Conservation (phyloP, 2,113 vertebrate genomes). For the Motacilla tschutschensis region DNA sequence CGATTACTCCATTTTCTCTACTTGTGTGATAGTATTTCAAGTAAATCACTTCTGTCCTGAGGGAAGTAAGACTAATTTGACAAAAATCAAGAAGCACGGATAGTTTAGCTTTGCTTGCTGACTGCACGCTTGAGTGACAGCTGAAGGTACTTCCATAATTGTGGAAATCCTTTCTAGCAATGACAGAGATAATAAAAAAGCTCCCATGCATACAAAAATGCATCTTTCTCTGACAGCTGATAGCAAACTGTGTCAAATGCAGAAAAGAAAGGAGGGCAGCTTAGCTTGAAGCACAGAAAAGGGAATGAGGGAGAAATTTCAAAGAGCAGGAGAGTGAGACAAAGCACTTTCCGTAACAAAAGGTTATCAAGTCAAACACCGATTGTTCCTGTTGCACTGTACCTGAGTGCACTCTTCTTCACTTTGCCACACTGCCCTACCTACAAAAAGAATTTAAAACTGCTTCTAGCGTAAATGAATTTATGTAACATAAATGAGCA, state of each 20-base stretch:
- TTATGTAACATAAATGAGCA: background rate
- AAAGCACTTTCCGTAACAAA: background rate
- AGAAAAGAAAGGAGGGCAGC: background rate
- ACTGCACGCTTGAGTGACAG: background rate
- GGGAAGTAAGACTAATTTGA: background rate
- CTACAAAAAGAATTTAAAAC: background rate
- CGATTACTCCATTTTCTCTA: background rate
- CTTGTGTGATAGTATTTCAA: background rate
- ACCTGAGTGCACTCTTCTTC: background rate
- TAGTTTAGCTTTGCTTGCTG: background rate
- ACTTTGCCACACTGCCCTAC: background rate
- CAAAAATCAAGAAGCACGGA: background rate
- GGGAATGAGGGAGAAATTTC: background rate
- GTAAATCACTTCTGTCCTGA: background rate
- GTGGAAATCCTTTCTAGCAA: background rate
- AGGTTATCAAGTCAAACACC: background rate
- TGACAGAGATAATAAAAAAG: background rate
- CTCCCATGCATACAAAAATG: background rate
- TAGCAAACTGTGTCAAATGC: background rate
- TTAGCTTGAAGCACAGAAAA: background rate
- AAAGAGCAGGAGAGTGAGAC: background rate
- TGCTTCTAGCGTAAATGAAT: background rate
- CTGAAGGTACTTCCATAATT: background rate
- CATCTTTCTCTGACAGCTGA: background rate
- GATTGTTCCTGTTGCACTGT: background rate